phyloP scores from a whole-genome alignment of 2,888 invertebrate species.

The Galerucella calmariensis region DNA sequence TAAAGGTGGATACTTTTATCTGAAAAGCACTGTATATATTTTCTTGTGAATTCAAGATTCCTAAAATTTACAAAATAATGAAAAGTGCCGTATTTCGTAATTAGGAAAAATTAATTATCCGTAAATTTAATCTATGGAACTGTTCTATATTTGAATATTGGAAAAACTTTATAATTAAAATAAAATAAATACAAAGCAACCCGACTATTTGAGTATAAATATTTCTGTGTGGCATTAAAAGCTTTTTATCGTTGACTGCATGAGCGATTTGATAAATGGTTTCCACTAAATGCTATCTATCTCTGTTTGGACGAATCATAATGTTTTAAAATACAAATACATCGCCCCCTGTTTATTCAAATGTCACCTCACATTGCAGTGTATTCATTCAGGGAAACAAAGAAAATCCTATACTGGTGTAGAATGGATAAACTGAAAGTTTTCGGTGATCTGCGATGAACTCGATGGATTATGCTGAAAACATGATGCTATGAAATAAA shows the following conservation, averaged over 20 bases:
- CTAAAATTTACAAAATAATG: too few species aligned
- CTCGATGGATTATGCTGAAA: neutral
- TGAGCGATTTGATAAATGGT: constrained; percentile 52
- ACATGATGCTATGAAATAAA: neutral
- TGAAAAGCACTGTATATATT: too few species aligned
- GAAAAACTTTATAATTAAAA: neutral
- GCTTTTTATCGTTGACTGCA: constrained; percentile 41
- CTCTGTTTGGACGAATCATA: constrained; percentile 48
- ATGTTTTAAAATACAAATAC: constrained; percentile 47
- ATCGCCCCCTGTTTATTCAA: constrained; percentile 47
- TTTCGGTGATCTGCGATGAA: neutral
- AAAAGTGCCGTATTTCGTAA: too few species aligned
- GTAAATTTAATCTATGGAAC: too few species aligned
- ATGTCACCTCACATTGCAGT: constrained; percentile 48
- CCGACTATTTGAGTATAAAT: constrained; percentile 42
- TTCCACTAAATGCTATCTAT: constrained; percentile 49
- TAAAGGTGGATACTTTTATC: too few species aligned
- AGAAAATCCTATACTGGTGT: constrained; percentile 19
- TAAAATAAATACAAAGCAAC: constrained; percentile 3
- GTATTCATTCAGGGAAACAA: constrained; percentile 35
- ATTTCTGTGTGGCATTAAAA: constrained; percentile 51
- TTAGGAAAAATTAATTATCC: too few species aligned
- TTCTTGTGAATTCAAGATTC: too few species aligned
- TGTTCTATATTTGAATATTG: neutral
- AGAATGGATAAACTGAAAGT: constrained; percentile 8